A percentile compares a stretch with the other conserved stretches of the same genome.
phyloP scores from a whole-genome alignment of 2,888 invertebrate genomes.

The Nomada lathburiana region DNA sequence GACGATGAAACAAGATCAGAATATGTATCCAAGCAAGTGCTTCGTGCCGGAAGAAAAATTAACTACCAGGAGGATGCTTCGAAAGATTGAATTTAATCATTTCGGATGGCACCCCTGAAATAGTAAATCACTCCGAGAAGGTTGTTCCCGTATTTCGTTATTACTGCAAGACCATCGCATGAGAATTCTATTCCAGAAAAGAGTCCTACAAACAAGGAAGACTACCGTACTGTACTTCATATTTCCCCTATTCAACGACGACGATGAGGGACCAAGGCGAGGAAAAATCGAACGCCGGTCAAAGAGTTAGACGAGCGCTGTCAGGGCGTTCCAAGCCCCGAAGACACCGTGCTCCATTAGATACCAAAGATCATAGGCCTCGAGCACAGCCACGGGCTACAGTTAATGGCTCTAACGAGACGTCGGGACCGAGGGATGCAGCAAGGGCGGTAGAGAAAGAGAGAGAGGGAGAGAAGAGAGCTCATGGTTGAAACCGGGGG shows the following conservation, averaged over 20 bases:
- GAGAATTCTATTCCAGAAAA: too few relatives aligned
- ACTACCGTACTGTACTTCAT: too few relatives aligned
- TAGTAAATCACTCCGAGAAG: too few relatives aligned
- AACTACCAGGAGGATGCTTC: not conserved
- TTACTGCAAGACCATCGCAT: too few relatives aligned
- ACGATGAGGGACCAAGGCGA: slow-evolving; percentile 8
- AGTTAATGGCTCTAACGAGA: slow-evolving; percentile 75
- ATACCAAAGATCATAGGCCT: slow-evolving; percentile 72
- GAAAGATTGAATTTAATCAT: not conserved
- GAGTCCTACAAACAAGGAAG: too few relatives aligned
- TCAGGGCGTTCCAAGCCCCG: slow-evolving; percentile 70
- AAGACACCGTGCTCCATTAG: slow-evolving; percentile 70
- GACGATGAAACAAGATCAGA: slow-evolving; percentile 45
- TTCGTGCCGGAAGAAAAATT: slow-evolving; percentile 5
- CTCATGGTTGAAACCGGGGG: not conserved
- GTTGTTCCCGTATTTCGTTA: too few relatives aligned
- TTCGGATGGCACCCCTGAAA: not conserved
- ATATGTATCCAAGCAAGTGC: not conserved
- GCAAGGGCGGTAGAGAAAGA: slow-evolving; percentile 4
- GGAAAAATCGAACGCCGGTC: slow-evolving; percentile 27
- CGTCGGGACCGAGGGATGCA: slow-evolving; percentile 29
- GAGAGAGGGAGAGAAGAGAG: slow-evolving; percentile 21
- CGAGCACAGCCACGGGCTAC: slow-evolving; percentile 52
- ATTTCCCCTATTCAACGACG: too few relatives aligned
- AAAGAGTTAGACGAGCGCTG: slow-evolving; percentile 56